Conservation (phyloP, 2,888 invertebrate species). For the Drosophila maculinotata region DNA sequence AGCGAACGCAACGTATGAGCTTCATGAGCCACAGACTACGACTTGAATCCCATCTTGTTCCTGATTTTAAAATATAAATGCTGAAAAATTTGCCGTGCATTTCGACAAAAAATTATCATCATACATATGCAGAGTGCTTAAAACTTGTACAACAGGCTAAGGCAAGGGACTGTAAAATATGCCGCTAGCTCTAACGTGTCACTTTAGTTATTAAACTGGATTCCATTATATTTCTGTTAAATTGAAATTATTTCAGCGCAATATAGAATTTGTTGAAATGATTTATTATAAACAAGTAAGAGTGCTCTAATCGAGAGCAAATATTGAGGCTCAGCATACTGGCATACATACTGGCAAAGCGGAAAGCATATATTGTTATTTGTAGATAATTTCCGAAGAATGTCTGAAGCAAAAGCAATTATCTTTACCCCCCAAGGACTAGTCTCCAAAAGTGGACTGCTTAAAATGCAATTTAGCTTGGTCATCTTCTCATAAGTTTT, state of each 20-base stretch:
- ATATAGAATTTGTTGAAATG: background rate
- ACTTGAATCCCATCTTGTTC: no score
- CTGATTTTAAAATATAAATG: conserved; percentile 58
- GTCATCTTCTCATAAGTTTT: conserved; percentile 17
- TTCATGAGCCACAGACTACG: no score
- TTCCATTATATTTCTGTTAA: conserved; percentile 5
- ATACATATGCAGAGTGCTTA: conserved; percentile 6
- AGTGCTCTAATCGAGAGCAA: no score
- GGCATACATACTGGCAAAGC: no score
- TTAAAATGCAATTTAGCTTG: conserved; percentile 30
- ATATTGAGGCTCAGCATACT: no score
- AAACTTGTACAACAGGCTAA: background rate
- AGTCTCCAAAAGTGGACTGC: background rate
- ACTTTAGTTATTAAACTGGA: no score
- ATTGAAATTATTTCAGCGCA: no score
- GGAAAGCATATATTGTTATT: no score
- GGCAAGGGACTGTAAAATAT: background rate
- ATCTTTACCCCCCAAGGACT: background rate
- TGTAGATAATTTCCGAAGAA: background rate
- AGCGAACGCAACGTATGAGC: conserved; percentile 24
- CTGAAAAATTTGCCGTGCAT: conserved; percentile 13
- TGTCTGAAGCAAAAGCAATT: conserved; percentile 10
- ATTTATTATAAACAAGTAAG: background rate
- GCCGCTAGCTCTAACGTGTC: no score
- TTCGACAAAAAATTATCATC: no score